phyloP scores from a whole-genome alignment of 2,113 vertebrate genomes.

The Cephalopholis sonnerati region DNA sequence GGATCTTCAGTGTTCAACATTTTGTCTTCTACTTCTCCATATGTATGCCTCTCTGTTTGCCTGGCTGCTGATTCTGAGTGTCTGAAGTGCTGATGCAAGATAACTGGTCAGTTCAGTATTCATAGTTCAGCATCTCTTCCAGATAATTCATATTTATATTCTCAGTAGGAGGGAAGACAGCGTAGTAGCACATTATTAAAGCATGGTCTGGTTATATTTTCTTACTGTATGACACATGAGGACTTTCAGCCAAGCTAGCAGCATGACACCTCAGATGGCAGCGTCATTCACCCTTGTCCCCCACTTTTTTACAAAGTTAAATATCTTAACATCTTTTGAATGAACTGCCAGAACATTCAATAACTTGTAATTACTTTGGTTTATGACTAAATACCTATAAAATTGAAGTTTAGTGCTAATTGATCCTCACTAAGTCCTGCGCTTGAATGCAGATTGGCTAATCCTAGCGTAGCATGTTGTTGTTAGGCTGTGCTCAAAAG shows the following conservation, averaged over 20 bases:
- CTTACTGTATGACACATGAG: not conserved
- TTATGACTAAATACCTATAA: no score
- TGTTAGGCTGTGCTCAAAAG: no score
- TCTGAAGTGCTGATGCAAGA: slow-evolving; percentile 47
- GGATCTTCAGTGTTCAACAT: not conserved
- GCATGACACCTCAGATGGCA: no score
- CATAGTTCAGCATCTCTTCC: slow-evolving; percentile 41
- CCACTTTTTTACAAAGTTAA: not conserved
- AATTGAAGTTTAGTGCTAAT: no score
- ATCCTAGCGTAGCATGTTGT: no score
- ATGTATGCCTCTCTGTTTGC: slow-evolving; percentile 31
- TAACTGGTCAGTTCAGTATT: slow-evolving; percentile 29
- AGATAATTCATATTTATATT: slow-evolving; percentile 20
- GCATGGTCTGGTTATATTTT: not conserved
- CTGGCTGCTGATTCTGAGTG: not conserved
- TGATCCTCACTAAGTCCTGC: no score
- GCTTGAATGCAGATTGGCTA: no score
- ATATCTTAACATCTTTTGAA: not conserved
- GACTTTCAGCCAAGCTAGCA: not conserved
- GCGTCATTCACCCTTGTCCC: no score
- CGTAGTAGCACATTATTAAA: slow-evolving; percentile 10
- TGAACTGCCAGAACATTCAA: not conserved
- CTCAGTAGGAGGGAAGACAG: not conserved
- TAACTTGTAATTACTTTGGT: not conserved
- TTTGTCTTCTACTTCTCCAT: not conserved